A percentile compares a stretch with the other conserved stretches of the same genome.
These are phyloP conservation scores for Meliscaeva auricollis DNA, from an alignment of 2,888 invertebrate genomes.

Conservation along the genomic window DNA sequence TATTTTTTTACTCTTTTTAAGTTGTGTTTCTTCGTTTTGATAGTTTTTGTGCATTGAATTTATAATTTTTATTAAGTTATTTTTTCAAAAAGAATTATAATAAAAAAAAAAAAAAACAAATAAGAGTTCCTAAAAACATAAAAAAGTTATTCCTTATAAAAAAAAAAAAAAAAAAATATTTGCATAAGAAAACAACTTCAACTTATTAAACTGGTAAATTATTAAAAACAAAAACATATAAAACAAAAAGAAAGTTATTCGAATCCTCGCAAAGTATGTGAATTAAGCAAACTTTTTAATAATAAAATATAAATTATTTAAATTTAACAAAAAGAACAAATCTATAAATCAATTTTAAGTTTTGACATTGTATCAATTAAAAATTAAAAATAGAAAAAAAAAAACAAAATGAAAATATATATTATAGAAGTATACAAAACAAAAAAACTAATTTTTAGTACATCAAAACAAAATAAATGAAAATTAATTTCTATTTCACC, in stretches of 20 bases:
- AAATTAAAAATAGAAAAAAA: slow-evolving; percentile 12
- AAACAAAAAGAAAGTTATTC: slow-evolving; percentile 60
- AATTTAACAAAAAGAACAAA: slow-evolving; percentile 28
- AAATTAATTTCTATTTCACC: background rate
- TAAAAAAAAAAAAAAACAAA: slow-evolving; percentile 34
- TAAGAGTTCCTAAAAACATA: slow-evolving; percentile 68
- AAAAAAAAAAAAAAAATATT: slow-evolving; percentile 33
- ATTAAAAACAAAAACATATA: slow-evolving; percentile 30
- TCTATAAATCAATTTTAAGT: slow-evolving; percentile 65
- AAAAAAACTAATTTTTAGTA: slow-evolving; percentile 57
- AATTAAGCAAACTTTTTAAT: slow-evolving; percentile 61
- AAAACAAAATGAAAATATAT: slow-evolving; percentile 46
- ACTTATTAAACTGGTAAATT: slow-evolving; percentile 56
- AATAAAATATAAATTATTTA: slow-evolving; percentile 33
- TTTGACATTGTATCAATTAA: slow-evolving; percentile 69
- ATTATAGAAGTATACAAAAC: slow-evolving; percentile 65
- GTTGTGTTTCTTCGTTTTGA: slow-evolving; percentile 4
- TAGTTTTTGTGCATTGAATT: slow-evolving; percentile 29
- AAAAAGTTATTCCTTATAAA: slow-evolving; percentile 53
- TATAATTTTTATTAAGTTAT: slow-evolving; percentile 12
- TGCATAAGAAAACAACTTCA: slow-evolving; percentile 51
- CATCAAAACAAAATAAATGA: slow-evolving; percentile 31
- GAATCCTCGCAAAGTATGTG: slow-evolving; percentile 77
- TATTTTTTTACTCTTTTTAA: slow-evolving; percentile 23
- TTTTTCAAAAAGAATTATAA: background rate